Base-by-base conservation (phyloP, 2,797 vertebrate genomes). In the Helicolenus hilgendorfi region DNA sequence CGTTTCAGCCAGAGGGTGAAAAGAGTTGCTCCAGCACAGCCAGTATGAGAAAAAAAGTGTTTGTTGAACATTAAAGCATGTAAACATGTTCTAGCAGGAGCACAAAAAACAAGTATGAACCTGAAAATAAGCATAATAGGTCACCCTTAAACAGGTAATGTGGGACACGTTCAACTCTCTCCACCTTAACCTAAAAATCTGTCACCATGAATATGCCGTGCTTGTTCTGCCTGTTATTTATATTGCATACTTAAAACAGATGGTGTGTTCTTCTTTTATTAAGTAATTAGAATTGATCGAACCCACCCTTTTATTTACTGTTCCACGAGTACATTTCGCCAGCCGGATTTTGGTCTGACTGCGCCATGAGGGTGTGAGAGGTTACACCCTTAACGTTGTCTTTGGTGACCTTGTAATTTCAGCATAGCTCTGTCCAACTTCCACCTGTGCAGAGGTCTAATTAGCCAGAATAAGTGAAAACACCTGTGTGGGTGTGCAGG, bases 301-400 rank as follows among this genome's bases (percentile, higher is more conserved):
- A 53, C 27, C 67, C 11, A 56, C 49, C 0, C 4, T 14, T 7
- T 56, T 56, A 72, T 35, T 31, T 0, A 2, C 35, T 67, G 35
- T 26, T 14, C 1, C 0, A 55, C 5, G 5, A 0, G 2, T 26
- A 31, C 0, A 11, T 18, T 35, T 18, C 0, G 1, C 22, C 24
- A 72, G 15, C 70, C 1, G n/a, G 31, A 55, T 33, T 14, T 33
- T 31, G 68, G 5, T 49, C 5, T 2, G 27, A 18, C 3, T 38
- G 24, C 18, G 11, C 18, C 24, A 1, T 29, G 11, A 73, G 4
- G 15, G 3, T n/a, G 56, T 10, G 3, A 73, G 15, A 73, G 31
- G 33, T 72, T 36, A 36, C 70, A 26, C 14, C 33, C n/a, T 56
- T 8, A 56, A 24, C 2, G 11, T 36, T 56, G 22, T 26, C 7